A percentile compares a stretch with the other conserved stretches of the same genome.
Conservation (phyloP, 2,113 vertebrate genomes). For the Chinchilla lanigera region DNA sequence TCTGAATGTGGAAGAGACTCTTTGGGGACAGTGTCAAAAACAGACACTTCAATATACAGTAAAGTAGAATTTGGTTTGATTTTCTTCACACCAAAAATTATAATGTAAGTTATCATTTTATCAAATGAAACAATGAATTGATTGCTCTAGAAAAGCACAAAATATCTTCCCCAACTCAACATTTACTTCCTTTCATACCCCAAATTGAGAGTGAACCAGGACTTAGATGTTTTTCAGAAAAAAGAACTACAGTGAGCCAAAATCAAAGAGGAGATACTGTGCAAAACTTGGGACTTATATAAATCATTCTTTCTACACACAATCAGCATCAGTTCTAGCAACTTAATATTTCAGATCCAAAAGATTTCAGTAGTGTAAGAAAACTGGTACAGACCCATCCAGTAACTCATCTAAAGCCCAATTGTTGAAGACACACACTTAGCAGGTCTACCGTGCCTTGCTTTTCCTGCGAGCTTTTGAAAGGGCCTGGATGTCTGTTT, state of each 20-base stretch:
- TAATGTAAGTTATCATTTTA: background rate
- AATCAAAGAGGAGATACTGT: background rate
- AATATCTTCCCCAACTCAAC: background rate
- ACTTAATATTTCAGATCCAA: constrained; percentile 56
- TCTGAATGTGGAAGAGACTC: background rate
- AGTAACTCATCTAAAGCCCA: background rate
- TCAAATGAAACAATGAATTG: background rate
- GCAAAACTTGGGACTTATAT: background rate
- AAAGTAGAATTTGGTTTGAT: background rate
- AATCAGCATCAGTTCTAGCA: background rate
- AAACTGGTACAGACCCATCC: background rate
- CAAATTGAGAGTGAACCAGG: background rate
- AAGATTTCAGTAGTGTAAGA: background rate
- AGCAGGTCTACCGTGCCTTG: background rate
- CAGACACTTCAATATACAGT: background rate
- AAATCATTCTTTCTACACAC: background rate
- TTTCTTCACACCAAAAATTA: background rate
- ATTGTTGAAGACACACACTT: background rate
- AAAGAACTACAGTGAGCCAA: background rate
- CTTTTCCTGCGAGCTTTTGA: constrained; percentile 48
- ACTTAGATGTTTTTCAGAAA: background rate
- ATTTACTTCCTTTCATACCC: background rate
- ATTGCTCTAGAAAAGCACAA: background rate
- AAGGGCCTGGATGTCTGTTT: constrained; percentile 56
- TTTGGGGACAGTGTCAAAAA: rapidly evolving